phyloP scores from a whole-genome alignment of 2,113 vertebrate genomes.

The Bambusicola thoracicus region DNA sequence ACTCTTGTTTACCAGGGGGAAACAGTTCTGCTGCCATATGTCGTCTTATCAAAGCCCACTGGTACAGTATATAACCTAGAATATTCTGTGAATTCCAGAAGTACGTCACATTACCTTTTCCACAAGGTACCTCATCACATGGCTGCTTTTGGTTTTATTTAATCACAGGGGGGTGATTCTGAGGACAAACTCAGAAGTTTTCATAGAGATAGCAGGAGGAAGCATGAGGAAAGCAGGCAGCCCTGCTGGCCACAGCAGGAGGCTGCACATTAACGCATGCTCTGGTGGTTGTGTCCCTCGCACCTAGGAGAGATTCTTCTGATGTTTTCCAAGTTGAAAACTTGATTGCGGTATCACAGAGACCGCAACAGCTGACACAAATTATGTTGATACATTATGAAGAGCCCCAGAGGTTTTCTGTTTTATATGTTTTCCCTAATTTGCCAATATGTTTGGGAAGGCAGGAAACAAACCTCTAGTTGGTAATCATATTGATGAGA shows the following conservation, averaged over 20 bases:
- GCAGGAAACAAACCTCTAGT: slow-evolving; percentile 1
- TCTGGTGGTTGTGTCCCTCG: not conserved
- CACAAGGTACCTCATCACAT: slow-evolving; percentile 31
- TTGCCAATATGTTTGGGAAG: not conserved
- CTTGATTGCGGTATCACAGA: not conserved
- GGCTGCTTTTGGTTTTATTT: slow-evolving; percentile 55
- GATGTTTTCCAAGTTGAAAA: not conserved
- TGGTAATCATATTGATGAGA: not conserved
- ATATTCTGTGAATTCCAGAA: slow-evolving; percentile 28
- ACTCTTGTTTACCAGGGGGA: slow-evolving; percentile 15
- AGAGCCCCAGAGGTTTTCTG: not conserved
- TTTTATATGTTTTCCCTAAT: not conserved
- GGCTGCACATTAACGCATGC: not conserved
- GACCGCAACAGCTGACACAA: slow-evolving; percentile 11
- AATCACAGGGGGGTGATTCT: not conserved
- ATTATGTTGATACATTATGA: not conserved
- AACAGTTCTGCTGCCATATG: slow-evolving; percentile 41
- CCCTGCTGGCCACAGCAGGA: not conserved
- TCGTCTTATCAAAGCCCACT: not conserved
- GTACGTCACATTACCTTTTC: slow-evolving; percentile 20
- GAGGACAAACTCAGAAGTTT: not conserved
- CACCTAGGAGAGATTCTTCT: slow-evolving; percentile 9
- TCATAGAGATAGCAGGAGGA: slow-evolving; percentile 34
- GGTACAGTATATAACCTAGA: not conserved
- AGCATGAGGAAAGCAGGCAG: not conserved